Conservation (phyloP, 2,797 vertebrate species). For the Neostethus bicornis region DNA sequence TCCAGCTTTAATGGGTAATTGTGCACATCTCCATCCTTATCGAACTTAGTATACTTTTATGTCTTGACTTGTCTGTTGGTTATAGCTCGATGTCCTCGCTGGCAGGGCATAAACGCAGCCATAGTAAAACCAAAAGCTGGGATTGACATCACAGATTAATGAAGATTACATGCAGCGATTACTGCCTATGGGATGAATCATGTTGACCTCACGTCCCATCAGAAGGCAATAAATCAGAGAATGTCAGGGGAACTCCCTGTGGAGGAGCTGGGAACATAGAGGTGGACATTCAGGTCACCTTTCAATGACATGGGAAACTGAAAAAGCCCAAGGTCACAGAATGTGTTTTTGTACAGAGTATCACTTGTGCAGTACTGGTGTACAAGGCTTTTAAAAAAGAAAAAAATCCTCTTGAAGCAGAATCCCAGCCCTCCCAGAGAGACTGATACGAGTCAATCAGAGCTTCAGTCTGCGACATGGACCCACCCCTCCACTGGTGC, state of each 20-base stretch:
- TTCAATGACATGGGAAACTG: slow-evolving; percentile 35
- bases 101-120: slow-evolving; percentile 54
- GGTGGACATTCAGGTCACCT: slow-evolving; percentile 45
- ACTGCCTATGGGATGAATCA: slow-evolving; percentile 65
- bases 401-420: slow-evolving; percentile 9
- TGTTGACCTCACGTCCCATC: slow-evolving; percentile 66
- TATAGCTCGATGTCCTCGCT: slow-evolving; percentile 12
- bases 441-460: slow-evolving; percentile 58
- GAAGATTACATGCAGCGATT: slow-evolving; percentile 77
- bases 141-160: slow-evolving; percentile 81
- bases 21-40: too few species aligned
- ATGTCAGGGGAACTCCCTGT: slow-evolving; percentile 46
- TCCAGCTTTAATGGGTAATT: too few species aligned
- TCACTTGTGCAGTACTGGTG: slow-evolving; percentile 4
- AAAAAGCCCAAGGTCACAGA: slow-evolving; percentile 38
- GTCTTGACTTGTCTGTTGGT: neutral
- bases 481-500: slow-evolving; percentile 43
- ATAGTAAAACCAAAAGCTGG: slow-evolving; percentile 70
- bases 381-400: neutral
- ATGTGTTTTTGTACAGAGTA: neutral
- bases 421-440: slow-evolving; percentile 13
- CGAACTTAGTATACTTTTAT: neutral
- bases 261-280: slow-evolving; percentile 41
- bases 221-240: slow-evolving; percentile 75
- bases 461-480: slow-evolving; percentile 27